Evolutionary conservation across 2,797 vertebrate genomes (phyloP).

Genomic region (Cynodonichthys magdalenae): DNA sequence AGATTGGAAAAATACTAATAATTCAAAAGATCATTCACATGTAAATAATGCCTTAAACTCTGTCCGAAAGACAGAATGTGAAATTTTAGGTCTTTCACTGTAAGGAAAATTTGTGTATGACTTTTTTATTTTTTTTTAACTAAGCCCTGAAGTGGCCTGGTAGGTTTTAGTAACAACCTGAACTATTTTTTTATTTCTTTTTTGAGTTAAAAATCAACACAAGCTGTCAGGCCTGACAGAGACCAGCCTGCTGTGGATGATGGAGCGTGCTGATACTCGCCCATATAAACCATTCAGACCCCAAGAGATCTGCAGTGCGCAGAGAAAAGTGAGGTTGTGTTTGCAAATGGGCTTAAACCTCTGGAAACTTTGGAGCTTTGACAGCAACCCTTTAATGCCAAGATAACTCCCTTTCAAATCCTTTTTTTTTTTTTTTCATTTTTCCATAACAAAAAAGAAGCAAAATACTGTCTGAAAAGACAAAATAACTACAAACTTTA

Average conservation of each 20-base stretch:
- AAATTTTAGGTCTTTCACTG: no score
- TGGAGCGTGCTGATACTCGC: conserved; percentile 25
- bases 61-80: no score
- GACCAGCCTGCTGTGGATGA: conserved; percentile 17
- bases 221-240: conserved; percentile 23
- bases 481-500: conserved; percentile 36
- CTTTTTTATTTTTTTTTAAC: no score
- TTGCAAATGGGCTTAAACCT: conserved; percentile 43
- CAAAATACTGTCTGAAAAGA: conserved; percentile 32
- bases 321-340: conserved; percentile 33
- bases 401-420: conserved; percentile 34
- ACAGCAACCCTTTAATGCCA: conserved; percentile 33
- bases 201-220: conserved; percentile 15
- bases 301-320: conserved; percentile 34
- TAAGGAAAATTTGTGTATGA: background rate
- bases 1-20: no score
- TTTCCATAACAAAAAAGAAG: conserved; percentile 31
- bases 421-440: background rate
- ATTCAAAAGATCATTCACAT: no score
- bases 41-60: no score
- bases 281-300: conserved; percentile 23
- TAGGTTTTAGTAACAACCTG: background rate
- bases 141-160: background rate
- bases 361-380: conserved; percentile 20
- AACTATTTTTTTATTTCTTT: background rate